These are phyloP conservation scores for Callyntrura guangdongensis DNA, from an alignment of 2,888 invertebrate species.

Conservation along the genomic window DNA sequence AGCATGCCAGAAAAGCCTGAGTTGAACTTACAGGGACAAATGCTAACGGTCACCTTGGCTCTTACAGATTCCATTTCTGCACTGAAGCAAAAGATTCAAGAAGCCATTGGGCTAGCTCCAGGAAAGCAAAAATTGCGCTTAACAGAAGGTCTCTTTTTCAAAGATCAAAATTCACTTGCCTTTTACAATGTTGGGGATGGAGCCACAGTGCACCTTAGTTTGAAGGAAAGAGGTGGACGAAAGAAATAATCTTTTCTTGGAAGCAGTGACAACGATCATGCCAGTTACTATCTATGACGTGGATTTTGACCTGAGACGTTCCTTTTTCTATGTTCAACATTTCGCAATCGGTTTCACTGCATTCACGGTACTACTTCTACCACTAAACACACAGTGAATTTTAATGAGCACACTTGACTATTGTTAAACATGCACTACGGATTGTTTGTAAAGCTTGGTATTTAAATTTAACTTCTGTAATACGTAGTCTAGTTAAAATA, in stretches of 20 bases:
- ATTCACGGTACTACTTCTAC: too few species aligned
- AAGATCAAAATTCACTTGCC: constrained; percentile 97
- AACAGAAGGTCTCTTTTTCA: constrained; percentile 99
- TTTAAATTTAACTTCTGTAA: too few species aligned
- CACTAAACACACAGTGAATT: too few species aligned
- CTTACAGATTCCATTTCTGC: constrained; percentile 92
- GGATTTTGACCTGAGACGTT: too few species aligned
- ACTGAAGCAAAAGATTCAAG: constrained; percentile 95
- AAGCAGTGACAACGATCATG: too few species aligned
- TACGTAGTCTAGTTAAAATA: too few species aligned
- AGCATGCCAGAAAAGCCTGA: constrained; percentile 95
- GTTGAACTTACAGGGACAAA: constrained; percentile 98
- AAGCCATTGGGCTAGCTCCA: constrained; percentile 96
- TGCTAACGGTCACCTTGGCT: constrained; percentile 92
- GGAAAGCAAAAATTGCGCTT: constrained; percentile 99
- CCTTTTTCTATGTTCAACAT: too few species aligned
- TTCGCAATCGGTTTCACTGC: too few species aligned
- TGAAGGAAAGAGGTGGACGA: constrained; percentile 99
- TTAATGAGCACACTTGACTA: too few species aligned
- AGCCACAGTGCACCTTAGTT: constrained; percentile 93
- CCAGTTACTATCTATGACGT: too few species aligned
- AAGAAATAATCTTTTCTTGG: constrained; percentile 93
- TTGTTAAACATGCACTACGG: too few species aligned
- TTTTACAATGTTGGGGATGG: constrained; percentile 97
- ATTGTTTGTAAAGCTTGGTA: too few species aligned